phyloP scores from a whole-genome alignment of 2,113 vertebrate species.

The Halcyon malimbica region DNA sequence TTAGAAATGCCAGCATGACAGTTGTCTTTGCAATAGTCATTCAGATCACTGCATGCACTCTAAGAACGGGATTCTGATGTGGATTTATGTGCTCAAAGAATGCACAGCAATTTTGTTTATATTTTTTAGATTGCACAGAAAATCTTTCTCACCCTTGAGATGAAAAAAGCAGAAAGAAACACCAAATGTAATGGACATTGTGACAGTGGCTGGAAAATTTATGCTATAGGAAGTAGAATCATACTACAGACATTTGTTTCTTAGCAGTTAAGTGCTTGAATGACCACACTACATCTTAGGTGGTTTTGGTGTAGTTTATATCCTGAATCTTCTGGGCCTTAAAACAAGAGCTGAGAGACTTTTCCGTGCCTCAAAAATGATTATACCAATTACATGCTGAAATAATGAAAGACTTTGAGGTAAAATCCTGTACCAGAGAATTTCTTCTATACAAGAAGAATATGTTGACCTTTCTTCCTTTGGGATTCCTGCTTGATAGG shows the following conservation, averaged over 20 bases:
- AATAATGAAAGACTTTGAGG: neutral
- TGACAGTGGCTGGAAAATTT: neutral
- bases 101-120: neutral
- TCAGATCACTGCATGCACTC: neutral
- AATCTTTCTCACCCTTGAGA: neutral
- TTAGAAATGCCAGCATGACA: neutral
- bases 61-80: neutral
- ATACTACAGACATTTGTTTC: neutral
- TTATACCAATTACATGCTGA: neutral
- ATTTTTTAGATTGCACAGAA: neutral
- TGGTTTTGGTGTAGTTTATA: neutral
- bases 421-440: neutral
- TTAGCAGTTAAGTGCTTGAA: neutral
- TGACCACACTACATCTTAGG: neutral
- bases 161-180: neutral
- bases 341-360: neutral
- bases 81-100: neutral
- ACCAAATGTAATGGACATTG: neutral
- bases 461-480: neutral
- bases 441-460: neutral
- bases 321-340: neutral
- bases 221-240: neutral
- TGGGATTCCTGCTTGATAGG: neutral
- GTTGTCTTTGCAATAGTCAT: neutral
- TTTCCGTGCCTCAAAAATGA: neutral